Evolutionary conservation across 1,140 invertebrate species (phyloP).

Genomic region (Diploscapter pachys): DNA sequence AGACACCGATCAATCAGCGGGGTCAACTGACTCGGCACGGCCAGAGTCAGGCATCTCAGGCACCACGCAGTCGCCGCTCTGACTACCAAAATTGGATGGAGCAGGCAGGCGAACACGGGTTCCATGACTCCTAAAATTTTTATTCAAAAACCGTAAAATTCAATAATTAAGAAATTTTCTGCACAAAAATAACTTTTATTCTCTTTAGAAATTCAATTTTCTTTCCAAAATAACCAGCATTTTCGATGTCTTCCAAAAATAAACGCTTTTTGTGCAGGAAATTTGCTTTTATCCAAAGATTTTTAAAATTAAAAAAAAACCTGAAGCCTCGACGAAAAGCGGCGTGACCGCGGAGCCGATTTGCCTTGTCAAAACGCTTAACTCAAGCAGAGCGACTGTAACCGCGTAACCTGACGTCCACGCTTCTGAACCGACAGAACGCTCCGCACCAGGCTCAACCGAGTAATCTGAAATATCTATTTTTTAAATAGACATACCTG

Average conservation of each 20-base stretch:
- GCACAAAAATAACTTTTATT: background rate
- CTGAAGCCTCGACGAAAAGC: constrained; percentile 77
- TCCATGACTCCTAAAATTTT: constrained; percentile 62
- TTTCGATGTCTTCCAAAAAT: background rate
- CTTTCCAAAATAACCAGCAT: background rate
- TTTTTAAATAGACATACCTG: too few relatives aligned
- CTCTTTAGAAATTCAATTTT: background rate
- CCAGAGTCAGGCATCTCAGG: constrained; percentile 81
- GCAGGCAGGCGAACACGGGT: constrained; percentile 74
- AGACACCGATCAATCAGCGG: constrained; percentile 78
- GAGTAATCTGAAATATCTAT: constrained; percentile 42
- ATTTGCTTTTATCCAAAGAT: too few relatives aligned
- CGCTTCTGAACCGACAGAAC: background rate
- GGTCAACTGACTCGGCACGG: constrained; percentile 86
- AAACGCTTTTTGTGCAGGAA: background rate
- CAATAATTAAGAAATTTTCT: background rate
- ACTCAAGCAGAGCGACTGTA: constrained; percentile 80
- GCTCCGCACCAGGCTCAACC: constrained; percentile 25
- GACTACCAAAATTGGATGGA: constrained; percentile 87
- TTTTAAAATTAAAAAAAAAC: constrained; percentile 55
- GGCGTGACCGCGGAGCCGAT: constrained; percentile 86
- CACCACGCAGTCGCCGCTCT: constrained; percentile 90
- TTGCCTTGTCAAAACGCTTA: constrained; percentile 70
- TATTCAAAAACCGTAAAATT: constrained; percentile 1
- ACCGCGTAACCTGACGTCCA: constrained; percentile 17